Percentiles rank a stretch among this genome's conserved stretches.
phyloP scores from a whole-genome alignment of 2,888 invertebrate species.

The Erebia epiphron region DNA sequence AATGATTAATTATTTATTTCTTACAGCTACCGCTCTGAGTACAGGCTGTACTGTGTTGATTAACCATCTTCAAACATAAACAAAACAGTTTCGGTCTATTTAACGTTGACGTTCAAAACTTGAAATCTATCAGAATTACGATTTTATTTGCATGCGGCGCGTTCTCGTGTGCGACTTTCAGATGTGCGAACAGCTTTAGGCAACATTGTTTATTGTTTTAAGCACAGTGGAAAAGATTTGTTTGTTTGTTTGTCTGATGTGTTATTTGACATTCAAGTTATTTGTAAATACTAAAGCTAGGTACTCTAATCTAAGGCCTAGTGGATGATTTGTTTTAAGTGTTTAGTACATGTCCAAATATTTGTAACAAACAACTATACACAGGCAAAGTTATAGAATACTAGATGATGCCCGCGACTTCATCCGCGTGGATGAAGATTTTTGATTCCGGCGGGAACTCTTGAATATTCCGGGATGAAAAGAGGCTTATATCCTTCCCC shows the following conservation, averaged over 20 bases:
- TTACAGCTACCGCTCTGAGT: no score
- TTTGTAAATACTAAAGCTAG: neutral
- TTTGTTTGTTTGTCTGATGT: constrained; percentile 8
- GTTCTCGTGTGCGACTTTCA: neutral
- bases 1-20: no score
- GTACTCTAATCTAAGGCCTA: neutral
- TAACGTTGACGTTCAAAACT: no score
- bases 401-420: no score
- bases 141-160: neutral
- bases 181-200: constrained; percentile 2
- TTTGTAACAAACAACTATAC: neutral
- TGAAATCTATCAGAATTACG: neutral
- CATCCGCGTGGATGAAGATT: no score
- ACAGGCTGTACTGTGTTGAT: no score
- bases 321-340: neutral
- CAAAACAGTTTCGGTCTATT: no score
- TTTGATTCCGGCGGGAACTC: no score
- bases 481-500: no score
- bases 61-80: no score
- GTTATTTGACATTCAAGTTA: constrained; percentile 10
- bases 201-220: constrained; percentile 19
- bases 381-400: no score
- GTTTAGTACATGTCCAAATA: neutral
- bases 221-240: constrained; percentile 22
- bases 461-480: no score